Evolutionary conservation across 2,888 invertebrate genomes (phyloP), one percentile per base, ranked within the genome.

Genomic region (Sycophila texana): DNA sequence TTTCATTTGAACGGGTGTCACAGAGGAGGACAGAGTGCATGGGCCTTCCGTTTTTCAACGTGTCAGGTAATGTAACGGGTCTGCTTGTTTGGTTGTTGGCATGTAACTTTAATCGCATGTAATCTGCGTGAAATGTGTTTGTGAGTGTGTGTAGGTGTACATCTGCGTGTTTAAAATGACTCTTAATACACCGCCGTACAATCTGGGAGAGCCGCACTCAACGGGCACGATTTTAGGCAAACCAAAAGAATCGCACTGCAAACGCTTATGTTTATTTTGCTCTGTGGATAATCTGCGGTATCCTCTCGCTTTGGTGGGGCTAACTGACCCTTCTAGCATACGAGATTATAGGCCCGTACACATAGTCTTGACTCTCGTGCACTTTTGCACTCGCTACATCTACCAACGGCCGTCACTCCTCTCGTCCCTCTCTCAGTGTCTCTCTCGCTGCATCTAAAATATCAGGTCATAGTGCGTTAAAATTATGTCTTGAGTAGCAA

Each of bases 311-410:
- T 83, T 83, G 83, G 79, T 85, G 76, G 83, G 84, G 83, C 80
- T 77, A 75, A 83, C 71, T 65, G 84, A 81, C 81, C 82, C 83
- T 81, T 85, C 83, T 86, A 88, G 86, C 84, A 85, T 85, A 87
- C 86, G 86, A 88, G 87, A 84, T 88, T 86, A 86, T 84, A 86
- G 85, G 85, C 87, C 86, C 86, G 85, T 85, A 88, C 87, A 87
- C 85, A 86, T 87, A 88, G 87, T 88, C 88, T 87, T 86, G 85
- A 84, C 83, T 87, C 87, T 86, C 87, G 88, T 86, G 87, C 87
- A 81, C 81, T 86, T 82, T 83, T 85, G 85, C 88, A 89, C 87
- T 87, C 86, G 87, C 87, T 87, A 87, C 86, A 86, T 88, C 87
- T 89, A 89, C 85, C 86, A 86, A 85, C 87, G 85, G 87, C 84